Evolutionary conservation across 2,113 vertebrate species (phyloP), one percentile per base, ranked within the genome.

Genomic region (Glaucidium brasilianum): DNA sequence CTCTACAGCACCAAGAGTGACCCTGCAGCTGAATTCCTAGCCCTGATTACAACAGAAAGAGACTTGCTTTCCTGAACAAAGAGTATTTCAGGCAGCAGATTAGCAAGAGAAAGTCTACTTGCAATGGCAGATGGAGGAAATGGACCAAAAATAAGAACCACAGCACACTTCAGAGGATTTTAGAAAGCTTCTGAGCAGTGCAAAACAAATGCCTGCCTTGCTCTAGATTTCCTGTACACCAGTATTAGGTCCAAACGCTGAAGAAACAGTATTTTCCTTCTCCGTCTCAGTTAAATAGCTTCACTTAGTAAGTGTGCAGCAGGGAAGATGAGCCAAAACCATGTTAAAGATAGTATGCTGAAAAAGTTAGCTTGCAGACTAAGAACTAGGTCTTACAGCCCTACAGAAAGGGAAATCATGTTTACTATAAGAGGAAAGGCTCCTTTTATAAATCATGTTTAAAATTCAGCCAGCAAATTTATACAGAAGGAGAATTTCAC

Each of bases 31-130:
- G 94, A 96, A 85, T 94, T 77, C 82, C 78, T 75, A 90, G 95
- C 64, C 81, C 92, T 83, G 71, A 79, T 68, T 86, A 89, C 89
- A 97, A 95, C 88, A 91, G 85, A 94, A 96, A 95, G 67, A 90
- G 88, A 91, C 82, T 93, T 77, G 78, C 86, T 72, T 94, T 95
- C 90, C 50, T 9, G 90, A 96, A 97, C 87, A 94, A 96, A 95
- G 90, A 94, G 49, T 90, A 72, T 90, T 95, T 96, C 79, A 93
- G 85, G 90, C 88, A 96, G 32, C 67, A 93, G 58, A 85, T 77
- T 63, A 96, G 79, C 66, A 64, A 93, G 66, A 82, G 68, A 92
- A 87, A 93, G 64, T 73, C 72, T 86, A 96, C 88, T 94, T 87
- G 77, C 77, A 78, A 94, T 3, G 39, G 85, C 88, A 85, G 85